phyloP scores from a whole-genome alignment of 2,113 vertebrate genomes.

The Andinoacara biseriatus region DNA sequence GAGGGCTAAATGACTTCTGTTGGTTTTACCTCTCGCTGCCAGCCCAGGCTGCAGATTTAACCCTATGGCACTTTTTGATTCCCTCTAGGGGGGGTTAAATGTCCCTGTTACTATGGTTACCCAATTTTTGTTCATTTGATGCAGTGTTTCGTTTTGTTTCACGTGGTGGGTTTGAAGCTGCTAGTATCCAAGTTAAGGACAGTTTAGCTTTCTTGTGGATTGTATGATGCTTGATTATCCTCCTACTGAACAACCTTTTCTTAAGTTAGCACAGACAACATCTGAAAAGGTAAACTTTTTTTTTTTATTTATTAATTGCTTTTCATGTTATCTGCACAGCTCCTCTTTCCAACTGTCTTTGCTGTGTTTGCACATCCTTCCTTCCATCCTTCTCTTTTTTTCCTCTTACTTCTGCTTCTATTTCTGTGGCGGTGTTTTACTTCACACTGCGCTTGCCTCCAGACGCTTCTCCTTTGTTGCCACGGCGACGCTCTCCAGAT shows the following conservation, averaged over 20 bases:
- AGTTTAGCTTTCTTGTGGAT: not conserved
- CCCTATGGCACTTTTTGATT: constrained; percentile 47
- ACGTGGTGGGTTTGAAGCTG: not conserved
- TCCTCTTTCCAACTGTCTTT: not conserved
- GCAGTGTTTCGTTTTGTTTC: not conserved
- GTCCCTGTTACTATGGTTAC: constrained; percentile 61
- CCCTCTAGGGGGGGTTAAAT: constrained; percentile 24
- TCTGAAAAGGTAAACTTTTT: not conserved
- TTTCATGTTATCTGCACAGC: not conserved
- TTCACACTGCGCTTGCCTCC: constrained; percentile 51
- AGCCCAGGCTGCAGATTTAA: constrained; percentile 26
- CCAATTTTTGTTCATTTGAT: constrained; percentile 14
- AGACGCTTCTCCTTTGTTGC: constrained; percentile 72
- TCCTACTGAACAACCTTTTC: not conserved
- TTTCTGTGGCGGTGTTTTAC: constrained; percentile 30
- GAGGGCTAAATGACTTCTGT: constrained; percentile 69
- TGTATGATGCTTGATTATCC: not conserved
- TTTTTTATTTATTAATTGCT: not conserved
- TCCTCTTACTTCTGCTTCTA: constrained; percentile 25
- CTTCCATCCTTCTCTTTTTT: constrained; percentile 6
- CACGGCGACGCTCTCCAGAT: constrained; percentile 71
- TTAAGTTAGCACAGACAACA: not conserved
- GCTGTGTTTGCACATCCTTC: constrained; percentile 11
- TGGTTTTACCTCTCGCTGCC: constrained; percentile 39
- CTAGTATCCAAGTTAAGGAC: constrained; percentile 6